A percentile compares a stretch with the other conserved stretches of the same genome.
These are phyloP conservation scores for Lasaia peninsularis DNA, from an alignment of 1,140 invertebrate genomes.

Conservation along the genomic window DNA sequence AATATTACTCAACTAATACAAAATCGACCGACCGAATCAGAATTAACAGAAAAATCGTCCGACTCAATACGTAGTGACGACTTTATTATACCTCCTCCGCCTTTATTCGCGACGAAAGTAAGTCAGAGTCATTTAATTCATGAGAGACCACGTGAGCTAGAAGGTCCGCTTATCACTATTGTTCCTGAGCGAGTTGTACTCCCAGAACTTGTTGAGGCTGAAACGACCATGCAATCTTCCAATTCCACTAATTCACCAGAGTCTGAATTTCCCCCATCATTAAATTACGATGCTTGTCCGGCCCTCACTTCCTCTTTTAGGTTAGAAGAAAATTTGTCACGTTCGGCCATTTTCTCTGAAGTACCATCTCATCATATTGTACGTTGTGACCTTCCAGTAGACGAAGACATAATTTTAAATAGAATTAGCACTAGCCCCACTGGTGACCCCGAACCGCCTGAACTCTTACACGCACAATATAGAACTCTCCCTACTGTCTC, in stretches of 20 bases:
- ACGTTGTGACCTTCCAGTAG: constrained; percentile 41
- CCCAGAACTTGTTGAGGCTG: constrained; percentile 50
- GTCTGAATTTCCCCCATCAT: constrained; percentile 54
- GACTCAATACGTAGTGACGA: constrained; percentile 41
- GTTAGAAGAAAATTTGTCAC: constrained; percentile 27
- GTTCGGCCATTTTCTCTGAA: constrained; percentile 47
- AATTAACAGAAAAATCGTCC: constrained; percentile 32
- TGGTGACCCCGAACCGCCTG: constrained; percentile 53
- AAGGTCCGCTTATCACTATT: constrained; percentile 50
- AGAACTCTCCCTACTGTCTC: constrained; percentile 64
- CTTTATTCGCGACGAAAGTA: constrained; percentile 61
- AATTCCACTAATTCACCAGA: constrained; percentile 60
- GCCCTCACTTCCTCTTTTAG: constrained; percentile 29
- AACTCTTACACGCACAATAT: constrained; percentile 68
- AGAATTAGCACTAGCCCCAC: constrained; percentile 53
- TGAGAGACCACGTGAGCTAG: constrained; percentile 42
- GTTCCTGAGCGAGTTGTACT: constrained; percentile 58
- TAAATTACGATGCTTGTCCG: constrained; percentile 64
- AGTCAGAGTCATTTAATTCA: constrained; percentile 48
- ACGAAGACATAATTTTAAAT: constrained; percentile 45
- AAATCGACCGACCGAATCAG: constrained; percentile 40
- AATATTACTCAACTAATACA: constrained; percentile 58
- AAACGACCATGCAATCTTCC: constrained; percentile 66
- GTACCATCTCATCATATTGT: constrained; percentile 57
- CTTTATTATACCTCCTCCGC: constrained; percentile 69